Base-by-base conservation (phyloP, 2,113 vertebrate genomes). In the Sphaerodactylus townsendi region DNA sequence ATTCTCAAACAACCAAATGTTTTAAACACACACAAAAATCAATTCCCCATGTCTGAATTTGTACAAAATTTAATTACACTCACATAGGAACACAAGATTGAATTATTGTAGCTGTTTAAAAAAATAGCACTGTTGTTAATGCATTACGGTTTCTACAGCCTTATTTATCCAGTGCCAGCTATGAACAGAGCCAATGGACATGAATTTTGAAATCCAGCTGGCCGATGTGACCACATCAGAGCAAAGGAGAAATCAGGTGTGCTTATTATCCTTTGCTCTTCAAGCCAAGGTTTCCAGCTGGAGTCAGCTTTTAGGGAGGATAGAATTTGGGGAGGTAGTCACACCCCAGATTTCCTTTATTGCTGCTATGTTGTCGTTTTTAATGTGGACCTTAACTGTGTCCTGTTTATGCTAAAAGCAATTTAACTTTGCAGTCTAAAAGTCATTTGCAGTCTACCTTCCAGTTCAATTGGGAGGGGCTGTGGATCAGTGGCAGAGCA, bases 41-140 rank as follows among this genome's bases (percentile, higher is more conserved):
- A 56, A 70, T 71, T 37, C 21, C 53, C 13, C 69, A 3, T 6
- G 30, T 17, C n/a, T 41, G 17, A 73, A 82, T 41, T 3, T 39
- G 13, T 25, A 4, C 46, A 56, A 68, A 69, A 56, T 39, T 30
- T 35, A 5, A 69, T 80, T 69, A 44, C 9, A 41, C 30, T 23
- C 30, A n/a, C 44, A 46, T 17, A 37, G 56, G 19, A 79, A 44
- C 77, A 77, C 13, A 71, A 80, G 77, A 44, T 84, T 88, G 88
- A 84, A 90, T 82, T 74, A 50, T 39, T 79, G 50, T 23, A 85
- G 70, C 21, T 86, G 23, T 46, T 86, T n/a, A n/a, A n/a, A 56
- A 72, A 91, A 86, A 48, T 87, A 80, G 70, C 71, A 84, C 77
- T 85, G 77, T 59, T 87, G 79, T 86, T 78, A 77, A 50, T 74